Evolutionary conservation across 2,113 vertebrate genomes (phyloP).

Genomic region (Vulpes vulpes): DNA sequence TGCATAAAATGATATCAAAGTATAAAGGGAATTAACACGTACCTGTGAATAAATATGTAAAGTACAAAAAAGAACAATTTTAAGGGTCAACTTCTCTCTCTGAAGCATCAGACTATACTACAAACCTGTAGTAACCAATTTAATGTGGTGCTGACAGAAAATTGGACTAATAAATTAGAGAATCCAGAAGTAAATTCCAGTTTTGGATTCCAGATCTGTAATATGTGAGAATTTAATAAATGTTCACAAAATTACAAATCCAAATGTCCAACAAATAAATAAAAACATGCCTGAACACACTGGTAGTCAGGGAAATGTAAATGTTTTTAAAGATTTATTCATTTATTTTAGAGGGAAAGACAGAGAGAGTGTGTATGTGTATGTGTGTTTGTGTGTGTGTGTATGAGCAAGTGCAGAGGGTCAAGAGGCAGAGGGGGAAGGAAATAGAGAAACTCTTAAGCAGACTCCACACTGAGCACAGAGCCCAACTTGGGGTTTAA

Average conservation of each 20-base stretch:
- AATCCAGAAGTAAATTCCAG: not conserved
- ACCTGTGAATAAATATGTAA: not conserved
- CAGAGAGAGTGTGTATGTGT: too few species aligned
- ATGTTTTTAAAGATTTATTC: not conserved
- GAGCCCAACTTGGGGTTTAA: not conserved
- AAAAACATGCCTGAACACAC: not conserved
- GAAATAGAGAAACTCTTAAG: not conserved
- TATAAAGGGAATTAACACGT: not conserved
- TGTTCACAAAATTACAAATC: not conserved
- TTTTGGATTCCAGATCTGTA: conserved; percentile 9
- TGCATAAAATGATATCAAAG: not conserved
- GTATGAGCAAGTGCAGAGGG: not conserved
- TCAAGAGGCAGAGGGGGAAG: not conserved
- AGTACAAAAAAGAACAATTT: not conserved
- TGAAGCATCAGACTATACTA: not conserved
- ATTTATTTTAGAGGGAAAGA: not conserved
- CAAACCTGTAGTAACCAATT: not conserved
- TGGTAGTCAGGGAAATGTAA: not conserved
- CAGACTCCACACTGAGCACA: not conserved
- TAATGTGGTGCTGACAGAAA: not conserved
- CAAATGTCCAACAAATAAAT: not conserved
- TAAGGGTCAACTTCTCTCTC: not conserved
- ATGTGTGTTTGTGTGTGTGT: too few species aligned
- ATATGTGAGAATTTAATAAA: not conserved
- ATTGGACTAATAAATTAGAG: not conserved